Evolutionary conservation across 2,888 invertebrate species (phyloP).

Genomic region (Antitype chi): DNA sequence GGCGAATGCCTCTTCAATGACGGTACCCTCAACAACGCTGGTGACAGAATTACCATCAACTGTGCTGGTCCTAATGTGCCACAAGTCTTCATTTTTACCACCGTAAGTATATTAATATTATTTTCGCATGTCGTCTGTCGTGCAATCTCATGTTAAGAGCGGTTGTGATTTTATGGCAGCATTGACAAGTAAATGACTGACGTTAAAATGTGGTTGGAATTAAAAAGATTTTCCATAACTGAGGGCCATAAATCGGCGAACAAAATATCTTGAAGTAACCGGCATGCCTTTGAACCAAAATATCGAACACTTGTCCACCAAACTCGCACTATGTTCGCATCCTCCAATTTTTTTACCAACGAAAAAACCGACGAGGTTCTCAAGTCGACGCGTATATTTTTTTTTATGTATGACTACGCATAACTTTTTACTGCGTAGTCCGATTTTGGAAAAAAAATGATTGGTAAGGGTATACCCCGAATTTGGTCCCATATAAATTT

Average conservation of each 20-base stretch:
- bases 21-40: slow-evolving; percentile 91
- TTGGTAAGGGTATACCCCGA: too few relatives aligned
- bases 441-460: too few relatives aligned
- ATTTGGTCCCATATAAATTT: too few relatives aligned
- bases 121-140: not conserved
- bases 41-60: slow-evolving; percentile 93
- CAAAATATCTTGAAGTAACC: not conserved
- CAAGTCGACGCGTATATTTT: too few relatives aligned
- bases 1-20: slow-evolving; percentile 92
- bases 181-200: not conserved
- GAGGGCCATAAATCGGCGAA: not conserved
- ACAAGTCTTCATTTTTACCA: slow-evolving; percentile 84
- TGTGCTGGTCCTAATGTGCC: slow-evolving; percentile 97
- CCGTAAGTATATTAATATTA: slow-evolving; percentile 22
- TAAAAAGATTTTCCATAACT: not conserved
- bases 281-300: not conserved
- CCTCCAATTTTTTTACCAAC: not conserved
- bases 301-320: not conserved
- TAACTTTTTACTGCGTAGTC: too few relatives aligned
- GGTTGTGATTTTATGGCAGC: not conserved
- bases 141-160: not conserved
- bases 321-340: not conserved
- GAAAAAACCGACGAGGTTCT: too few relatives aligned
- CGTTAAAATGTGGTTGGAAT: not conserved
- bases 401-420: too few relatives aligned